Percentiles rank a stretch among this genome's conserved stretches.
Evolutionary conservation across 2,113 vertebrate species (phyloP).

Genomic region (Hemichromis elongatus): DNA sequence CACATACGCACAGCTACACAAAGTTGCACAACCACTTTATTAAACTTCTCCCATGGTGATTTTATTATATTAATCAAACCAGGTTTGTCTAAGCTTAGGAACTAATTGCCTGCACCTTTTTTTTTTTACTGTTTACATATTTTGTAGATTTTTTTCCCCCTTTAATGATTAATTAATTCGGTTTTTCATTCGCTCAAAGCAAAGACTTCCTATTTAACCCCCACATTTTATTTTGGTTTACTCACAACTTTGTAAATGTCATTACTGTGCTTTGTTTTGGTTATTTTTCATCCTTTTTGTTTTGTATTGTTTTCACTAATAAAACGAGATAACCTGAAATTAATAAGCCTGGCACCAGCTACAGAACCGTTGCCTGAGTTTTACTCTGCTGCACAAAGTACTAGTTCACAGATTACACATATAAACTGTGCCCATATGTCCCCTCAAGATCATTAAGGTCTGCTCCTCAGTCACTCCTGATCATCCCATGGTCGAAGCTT

Average conservation of each 20-base stretch:
- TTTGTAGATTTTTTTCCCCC: neutral
- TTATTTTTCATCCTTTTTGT: neutral
- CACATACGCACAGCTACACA: neutral
- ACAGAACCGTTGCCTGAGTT: neutral
- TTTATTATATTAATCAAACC: neutral
- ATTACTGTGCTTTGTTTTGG: neutral
- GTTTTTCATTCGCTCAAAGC: neutral
- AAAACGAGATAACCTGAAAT: neutral
- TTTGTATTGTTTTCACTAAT: neutral
- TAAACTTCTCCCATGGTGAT: neutral
- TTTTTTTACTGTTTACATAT: neutral
- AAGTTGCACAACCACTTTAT: neutral
- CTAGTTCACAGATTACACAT: neutral
- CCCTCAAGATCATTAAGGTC: neutral
- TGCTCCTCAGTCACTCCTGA: neutral
- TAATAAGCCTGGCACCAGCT: neutral
- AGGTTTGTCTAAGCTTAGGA: neutral
- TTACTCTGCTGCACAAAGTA: neutral
- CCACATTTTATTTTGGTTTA: neutral
- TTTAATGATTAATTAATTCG: neutral
- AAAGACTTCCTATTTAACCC: neutral
- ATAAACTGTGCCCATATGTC: neutral
- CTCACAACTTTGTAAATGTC: neutral
- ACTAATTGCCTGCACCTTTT: neutral
- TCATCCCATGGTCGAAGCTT: neutral